These are phyloP conservation scores for Cryptotis parvus DNA, from an alignment of 2,113 vertebrate species.

Conservation along the genomic window DNA sequence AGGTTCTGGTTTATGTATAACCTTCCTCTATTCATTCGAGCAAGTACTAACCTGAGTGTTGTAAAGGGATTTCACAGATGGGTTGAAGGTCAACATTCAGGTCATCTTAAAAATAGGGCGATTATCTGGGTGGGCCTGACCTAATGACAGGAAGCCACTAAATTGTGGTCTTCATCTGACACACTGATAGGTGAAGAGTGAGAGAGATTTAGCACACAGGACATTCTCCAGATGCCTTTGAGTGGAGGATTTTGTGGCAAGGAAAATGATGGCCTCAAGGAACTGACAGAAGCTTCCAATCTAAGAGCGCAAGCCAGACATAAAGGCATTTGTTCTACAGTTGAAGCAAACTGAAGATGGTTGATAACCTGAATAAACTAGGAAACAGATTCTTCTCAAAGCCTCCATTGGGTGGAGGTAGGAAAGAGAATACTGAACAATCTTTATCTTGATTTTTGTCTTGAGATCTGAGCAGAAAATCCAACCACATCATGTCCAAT, in stretches of 20 bases:
- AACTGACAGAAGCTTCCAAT: not conserved
- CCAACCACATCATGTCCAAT: too few relatives aligned
- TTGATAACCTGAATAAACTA: not conserved
- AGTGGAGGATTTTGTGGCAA: not conserved
- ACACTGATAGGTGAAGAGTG: not conserved
- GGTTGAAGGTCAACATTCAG: not conserved
- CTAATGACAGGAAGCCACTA: not conserved
- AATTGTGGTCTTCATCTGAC: not conserved
- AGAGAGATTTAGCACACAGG: not conserved
- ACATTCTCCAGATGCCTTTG: not conserved
- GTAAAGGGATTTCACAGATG: not conserved
- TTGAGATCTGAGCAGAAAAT: not conserved
- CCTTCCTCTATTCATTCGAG: not conserved
- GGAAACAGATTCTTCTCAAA: not conserved
- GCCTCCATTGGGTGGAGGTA: not conserved
- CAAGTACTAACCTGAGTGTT: not conserved
- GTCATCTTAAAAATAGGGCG: not conserved
- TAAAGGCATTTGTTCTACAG: not conserved
- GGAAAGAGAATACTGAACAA: not conserved
- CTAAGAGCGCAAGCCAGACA: not conserved
- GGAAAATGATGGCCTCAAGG: accelerated
- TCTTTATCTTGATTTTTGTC: not conserved
- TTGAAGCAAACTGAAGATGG: not conserved
- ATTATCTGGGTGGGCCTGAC: not conserved
- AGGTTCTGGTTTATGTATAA: not conserved